A percentile compares a stretch with the other conserved stretches of the same genome.
Conservation (phyloP, 2,888 invertebrate genomes). For the Cryptocheilus praepositus region DNA sequence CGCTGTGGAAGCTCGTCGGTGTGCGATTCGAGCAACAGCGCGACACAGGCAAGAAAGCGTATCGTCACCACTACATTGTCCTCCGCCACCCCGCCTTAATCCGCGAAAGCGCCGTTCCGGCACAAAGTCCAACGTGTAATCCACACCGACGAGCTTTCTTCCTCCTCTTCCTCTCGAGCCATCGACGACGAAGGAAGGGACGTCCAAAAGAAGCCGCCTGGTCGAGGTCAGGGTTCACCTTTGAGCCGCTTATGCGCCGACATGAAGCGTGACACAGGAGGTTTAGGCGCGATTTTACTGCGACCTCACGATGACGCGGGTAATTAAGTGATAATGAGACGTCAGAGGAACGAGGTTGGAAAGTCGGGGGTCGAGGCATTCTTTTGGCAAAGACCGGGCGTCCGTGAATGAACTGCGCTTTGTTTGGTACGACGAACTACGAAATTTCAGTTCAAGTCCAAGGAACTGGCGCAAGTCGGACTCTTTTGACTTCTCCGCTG, state of each 20-base stretch:
- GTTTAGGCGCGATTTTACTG: constrained; percentile 26
- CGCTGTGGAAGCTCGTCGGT: neutral
- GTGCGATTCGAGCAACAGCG: neutral
- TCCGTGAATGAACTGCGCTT: no score
- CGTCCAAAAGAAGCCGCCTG: constrained; percentile 15
- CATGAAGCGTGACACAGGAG: constrained; percentile 35
- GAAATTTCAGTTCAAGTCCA: constrained; percentile 16
- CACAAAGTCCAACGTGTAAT: constrained; percentile 13
- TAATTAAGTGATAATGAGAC: no score
- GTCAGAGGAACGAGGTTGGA: no score
- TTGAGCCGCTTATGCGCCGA: constrained; percentile 15
- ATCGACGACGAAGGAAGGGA: neutral
- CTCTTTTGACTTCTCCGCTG: no score
- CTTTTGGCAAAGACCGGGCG: no score
- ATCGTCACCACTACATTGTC: constrained; percentile 18
- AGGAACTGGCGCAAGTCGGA: no score
- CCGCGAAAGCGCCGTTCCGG: constrained; percentile 11
- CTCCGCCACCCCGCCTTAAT: constrained; percentile 22
- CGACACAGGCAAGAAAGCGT: constrained; percentile 6
- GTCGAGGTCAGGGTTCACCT: constrained; percentile 52
- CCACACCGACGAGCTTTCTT: constrained; percentile 11
- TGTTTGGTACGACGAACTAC: no score
- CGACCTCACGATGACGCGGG: no score
- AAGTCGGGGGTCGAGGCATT: no score
- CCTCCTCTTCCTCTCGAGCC: no score